Conservation (phyloP, 2,113 vertebrate species). For the Halcyon senegalensis region DNA sequence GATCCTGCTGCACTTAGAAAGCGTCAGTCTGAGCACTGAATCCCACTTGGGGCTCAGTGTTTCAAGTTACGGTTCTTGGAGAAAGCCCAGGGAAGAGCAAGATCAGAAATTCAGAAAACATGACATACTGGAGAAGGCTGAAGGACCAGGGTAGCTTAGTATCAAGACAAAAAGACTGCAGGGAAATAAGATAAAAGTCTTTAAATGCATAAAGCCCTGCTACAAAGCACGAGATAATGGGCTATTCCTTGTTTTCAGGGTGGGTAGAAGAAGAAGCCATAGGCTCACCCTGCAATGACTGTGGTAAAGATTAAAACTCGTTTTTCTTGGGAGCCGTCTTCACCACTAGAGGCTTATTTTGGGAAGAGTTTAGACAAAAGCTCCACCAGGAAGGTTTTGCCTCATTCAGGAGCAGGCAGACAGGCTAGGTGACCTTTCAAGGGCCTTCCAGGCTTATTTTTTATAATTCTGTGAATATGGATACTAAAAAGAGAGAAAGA, state of each 20-base stretch:
- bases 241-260: conserved; percentile 40
- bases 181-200: conserved; percentile 65
- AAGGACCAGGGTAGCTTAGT: conserved; percentile 42
- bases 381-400: conserved; percentile 46
- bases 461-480: conserved; percentile 27
- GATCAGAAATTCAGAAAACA: conserved; percentile 62
- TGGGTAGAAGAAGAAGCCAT: conserved; percentile 23
- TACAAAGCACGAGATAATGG: conserved; percentile 61
- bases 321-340: conserved; percentile 57
- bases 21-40: background rate
- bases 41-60: background rate
- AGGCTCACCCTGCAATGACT: conserved; percentile 49
- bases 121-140: conserved; percentile 66
- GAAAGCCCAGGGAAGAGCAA: conserved; percentile 5
- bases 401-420: conserved; percentile 28
- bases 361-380: conserved; percentile 54
- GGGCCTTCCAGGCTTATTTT: conserved; percentile 65
- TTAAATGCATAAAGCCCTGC: conserved; percentile 43
- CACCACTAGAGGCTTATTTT: conserved; percentile 51
- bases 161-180: conserved; percentile 43
- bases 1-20: conserved; percentile 5
- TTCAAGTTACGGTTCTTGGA: conserved; percentile 34
- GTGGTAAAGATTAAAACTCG: conserved; percentile 37
- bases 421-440: conserved; percentile 58
- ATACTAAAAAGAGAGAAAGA: conserved; percentile 36